A percentile compares a stretch with the other conserved stretches of the same genome.
phyloP scores from a whole-genome alignment of 2,113 vertebrate genomes.

The Montifringilla adamsi region DNA sequence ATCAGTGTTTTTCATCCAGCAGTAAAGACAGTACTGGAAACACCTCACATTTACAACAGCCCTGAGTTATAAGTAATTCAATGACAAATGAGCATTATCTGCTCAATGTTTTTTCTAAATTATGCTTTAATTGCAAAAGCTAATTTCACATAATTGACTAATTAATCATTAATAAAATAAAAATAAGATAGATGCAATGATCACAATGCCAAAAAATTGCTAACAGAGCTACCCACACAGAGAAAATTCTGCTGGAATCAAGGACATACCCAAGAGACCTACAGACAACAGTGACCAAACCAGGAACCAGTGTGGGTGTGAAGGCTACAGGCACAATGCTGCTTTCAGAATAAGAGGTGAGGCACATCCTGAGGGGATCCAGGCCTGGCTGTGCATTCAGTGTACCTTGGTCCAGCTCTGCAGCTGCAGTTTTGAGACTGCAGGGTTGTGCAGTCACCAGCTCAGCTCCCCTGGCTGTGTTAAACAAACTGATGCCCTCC shows the following conservation, averaged over 20 bases:
- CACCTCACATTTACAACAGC: not conserved
- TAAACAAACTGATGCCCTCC: not conserved
- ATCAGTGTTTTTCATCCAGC: not conserved
- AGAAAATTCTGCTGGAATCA: not conserved
- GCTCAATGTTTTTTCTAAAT: constrained; percentile 41
- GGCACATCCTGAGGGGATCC: not conserved
- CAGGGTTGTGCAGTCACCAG: not conserved
- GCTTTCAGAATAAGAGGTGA: not conserved
- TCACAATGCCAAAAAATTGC: not conserved
- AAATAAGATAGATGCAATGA: not conserved
- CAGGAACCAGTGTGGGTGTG: not conserved
- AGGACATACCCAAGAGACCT: not conserved
- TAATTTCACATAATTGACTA: constrained; percentile 55
- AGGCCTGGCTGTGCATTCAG: not conserved
- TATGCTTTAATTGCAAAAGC: constrained; percentile 50
- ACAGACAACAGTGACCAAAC: not conserved
- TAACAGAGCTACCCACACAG: not conserved
- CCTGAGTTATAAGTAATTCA: not conserved
- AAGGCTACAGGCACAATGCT: not conserved
- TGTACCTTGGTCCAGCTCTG: not conserved
- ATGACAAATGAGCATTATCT: constrained; percentile 38
- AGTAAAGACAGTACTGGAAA: not conserved
- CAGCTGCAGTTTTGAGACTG: not conserved
- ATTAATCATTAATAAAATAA: constrained; percentile 47
- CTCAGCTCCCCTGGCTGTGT: not conserved